Percentiles rank a stretch among this genome's conserved stretches.
Evolutionary conservation across 2,113 vertebrate genomes (phyloP).

Genomic region (Plecotus auritus): DNA sequence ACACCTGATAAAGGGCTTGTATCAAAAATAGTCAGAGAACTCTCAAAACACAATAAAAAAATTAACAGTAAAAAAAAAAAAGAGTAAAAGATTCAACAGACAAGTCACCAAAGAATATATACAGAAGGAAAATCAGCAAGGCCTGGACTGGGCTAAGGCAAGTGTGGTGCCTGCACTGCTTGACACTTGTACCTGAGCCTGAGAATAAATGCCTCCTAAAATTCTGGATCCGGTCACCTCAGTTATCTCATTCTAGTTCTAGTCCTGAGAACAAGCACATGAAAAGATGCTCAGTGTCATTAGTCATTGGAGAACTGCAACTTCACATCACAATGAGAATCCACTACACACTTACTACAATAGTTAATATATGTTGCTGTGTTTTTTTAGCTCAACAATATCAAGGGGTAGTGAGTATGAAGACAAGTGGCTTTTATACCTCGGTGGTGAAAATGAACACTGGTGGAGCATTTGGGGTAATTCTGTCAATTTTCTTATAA

Average conservation of each 20-base stretch:
- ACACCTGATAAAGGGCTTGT: not conserved
- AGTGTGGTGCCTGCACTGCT: not conserved
- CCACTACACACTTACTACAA: not conserved
- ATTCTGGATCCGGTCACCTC: not conserved
- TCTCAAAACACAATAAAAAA: not conserved
- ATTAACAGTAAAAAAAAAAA: not conserved
- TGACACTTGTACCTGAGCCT: not conserved
- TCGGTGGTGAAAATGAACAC: not conserved
- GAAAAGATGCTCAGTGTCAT: too few relatives aligned
- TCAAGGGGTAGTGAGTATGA: not conserved
- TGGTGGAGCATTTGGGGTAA: not conserved
- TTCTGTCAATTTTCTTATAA: not conserved
- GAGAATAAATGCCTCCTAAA: not conserved
- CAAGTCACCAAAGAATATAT: not conserved
- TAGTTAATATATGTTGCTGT: not conserved
- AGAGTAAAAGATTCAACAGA: not conserved
- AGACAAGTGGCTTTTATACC: not conserved
- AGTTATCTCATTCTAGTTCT: not conserved
- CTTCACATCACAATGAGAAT: not conserved
- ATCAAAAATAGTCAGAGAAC: not conserved
- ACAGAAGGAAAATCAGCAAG: not conserved
- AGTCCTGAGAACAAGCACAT: not conserved
- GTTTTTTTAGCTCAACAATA: not conserved
- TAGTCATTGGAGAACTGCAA: not conserved
- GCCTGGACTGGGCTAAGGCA: not conserved